Evolutionary conservation across 2,797 vertebrate species (phyloP), one percentile per base, ranked within the genome.

Genomic region (Miichthys miiuy): DNA sequence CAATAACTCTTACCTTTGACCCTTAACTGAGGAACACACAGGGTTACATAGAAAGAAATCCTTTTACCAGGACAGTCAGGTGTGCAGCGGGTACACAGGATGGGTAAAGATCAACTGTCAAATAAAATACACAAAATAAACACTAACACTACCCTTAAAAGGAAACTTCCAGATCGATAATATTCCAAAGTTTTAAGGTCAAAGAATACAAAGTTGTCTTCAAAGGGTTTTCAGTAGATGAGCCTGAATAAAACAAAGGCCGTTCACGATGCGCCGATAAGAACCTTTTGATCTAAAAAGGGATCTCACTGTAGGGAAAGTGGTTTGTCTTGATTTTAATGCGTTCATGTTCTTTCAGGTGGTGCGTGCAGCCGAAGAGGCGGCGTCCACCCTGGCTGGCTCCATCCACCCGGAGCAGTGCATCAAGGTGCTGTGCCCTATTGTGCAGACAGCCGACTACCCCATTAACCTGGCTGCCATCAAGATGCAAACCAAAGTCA

Each of bases 401-500:
- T 99, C 98, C 82, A 99, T 99, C 88, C 96, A 98, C 88, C 97
- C 98, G 0, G 98, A 99, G 92, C 98, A 99, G 91, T 99, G 98
- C 94, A 98, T 99, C 94, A 99, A 99, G 91, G 98, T 99, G 67
- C 96, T 99, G 57, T 99, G 98, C 75, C 98, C 98, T 71, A 99
- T 99, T 80, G 97, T 99, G 82, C 98, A 99, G 94, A 99, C 98
- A 0, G 98, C 98, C 2, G 98, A 99, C 91, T 99, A 99, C 89
- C 98, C 98, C 89, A 99, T 99, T 92, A 99, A 99, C 84, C 95
- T 99, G 65, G 97, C 98, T 1, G 98, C 98, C 90, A 99, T 99
- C 93, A 99, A 99, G 95, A 99, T 99, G 98, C 97, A 99, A 90
- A 97, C 97, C 0, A 98, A 98, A 90, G 98, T 99, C 72, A 97